phyloP scores from a whole-genome alignment of 2,888 invertebrate genomes.

The Invenusta paracnida region DNA sequence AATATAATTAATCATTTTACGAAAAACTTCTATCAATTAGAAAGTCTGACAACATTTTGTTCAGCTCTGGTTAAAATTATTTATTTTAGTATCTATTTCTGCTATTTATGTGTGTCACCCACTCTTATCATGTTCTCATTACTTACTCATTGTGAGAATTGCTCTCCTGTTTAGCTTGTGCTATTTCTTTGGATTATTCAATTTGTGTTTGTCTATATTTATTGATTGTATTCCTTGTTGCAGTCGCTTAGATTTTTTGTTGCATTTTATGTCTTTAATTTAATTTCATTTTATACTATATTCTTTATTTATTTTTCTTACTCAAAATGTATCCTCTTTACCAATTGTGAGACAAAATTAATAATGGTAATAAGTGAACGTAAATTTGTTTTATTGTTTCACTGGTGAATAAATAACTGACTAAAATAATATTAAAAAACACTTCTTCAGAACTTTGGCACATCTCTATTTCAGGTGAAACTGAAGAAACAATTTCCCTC shows the following conservation, averaged over 20 bases:
- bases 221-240: not conserved
- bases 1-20: too few species aligned
- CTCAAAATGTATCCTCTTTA: not conserved
- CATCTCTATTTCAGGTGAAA: slow-evolving; percentile 17
- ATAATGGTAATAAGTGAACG: not conserved
- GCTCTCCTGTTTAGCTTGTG: not conserved
- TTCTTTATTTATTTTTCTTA: not conserved
- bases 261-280: slow-evolving; percentile 1
- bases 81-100: not conserved
- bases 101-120: not conserved
- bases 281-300: slow-evolving; percentile 17
- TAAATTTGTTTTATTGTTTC: not conserved
- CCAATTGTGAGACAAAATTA: slow-evolving; percentile 4
- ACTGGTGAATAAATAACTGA: not conserved
- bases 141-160: too few species aligned
- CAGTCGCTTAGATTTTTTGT: not conserved
- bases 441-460: slow-evolving; percentile 8
- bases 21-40: slow-evolving; percentile 1
- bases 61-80: not conserved
- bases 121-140: not conserved
- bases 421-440: slow-evolving; percentile 5
- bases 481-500: slow-evolving; percentile 13
- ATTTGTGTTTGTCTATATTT: not conserved
- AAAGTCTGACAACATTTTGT: slow-evolving; percentile 4
- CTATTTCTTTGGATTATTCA: slow-evolving; percentile 13